Evolutionary conservation across 2,113 vertebrate genomes (phyloP), one percentile per base, ranked within the genome.

Genomic region (Sylvietta virens): DNA sequence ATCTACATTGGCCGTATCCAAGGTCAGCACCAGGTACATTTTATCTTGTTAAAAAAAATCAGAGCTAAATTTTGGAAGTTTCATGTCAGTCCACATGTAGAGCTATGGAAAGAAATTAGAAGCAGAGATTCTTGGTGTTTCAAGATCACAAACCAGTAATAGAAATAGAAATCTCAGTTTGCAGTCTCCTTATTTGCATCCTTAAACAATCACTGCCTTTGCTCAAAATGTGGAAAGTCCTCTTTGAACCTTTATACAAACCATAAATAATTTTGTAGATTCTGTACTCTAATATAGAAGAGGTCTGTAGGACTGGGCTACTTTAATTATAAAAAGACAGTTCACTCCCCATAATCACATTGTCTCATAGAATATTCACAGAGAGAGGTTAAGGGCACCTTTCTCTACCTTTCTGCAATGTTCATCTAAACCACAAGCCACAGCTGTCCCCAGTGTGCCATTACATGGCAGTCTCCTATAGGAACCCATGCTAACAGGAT

Each of bases 1-100:
- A 48, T 62, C 15, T 4, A 18, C 0, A 0, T 4, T 56, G 13
- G 21, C 39, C 60, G 17, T 14, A 35, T 37, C 16, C 37, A 42
- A 77, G 8, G 20, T 10, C 18, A 30, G 18, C 30, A 81, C 1
- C 9, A 5, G 3, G 10, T 58, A 37, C 10, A 28, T 67, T 88
- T 61, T 27, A 62, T 20, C 35, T 47, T 70, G 17, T 70, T 58
- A 28, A 86, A 90, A 93, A 93, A 54, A 39, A 37, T 15, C 1
- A 61, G 24, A 86, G 17, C 7, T 64, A 37, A 67, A 53, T 81
- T 87, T 71, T 87, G 12, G 17, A 42, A 16, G 33, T 66, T 86
- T 81, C 24, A 84, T n/a, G 24, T 44, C 39, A 54, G 20, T 37
- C 37, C 21, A 31, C 21, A 66, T 71, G 9, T 33, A 56, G 19